These are phyloP conservation scores for Griposia aprilina DNA, from an alignment of 2,888 invertebrate species.

Conservation along the genomic window DNA sequence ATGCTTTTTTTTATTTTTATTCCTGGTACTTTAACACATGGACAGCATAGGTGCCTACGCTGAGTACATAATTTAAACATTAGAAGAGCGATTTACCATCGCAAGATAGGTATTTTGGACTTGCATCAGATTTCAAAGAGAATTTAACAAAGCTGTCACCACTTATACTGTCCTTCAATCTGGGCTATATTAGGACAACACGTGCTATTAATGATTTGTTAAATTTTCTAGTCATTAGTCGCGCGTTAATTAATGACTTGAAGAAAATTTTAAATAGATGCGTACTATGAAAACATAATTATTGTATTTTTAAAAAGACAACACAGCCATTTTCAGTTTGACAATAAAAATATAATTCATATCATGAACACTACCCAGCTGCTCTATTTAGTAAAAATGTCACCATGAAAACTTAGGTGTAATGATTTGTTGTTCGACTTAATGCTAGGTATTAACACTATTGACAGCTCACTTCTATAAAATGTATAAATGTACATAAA, in stretches of 20 bases:
- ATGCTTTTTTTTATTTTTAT: conserved; percentile 18
- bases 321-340: not conserved
- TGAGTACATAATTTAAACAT: not conserved
- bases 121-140: not conserved
- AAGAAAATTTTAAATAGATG: not conserved
- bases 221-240: conserved; percentile 5
- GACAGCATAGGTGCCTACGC: not conserved
- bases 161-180: not conserved
- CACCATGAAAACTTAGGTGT: no score
- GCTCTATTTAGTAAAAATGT: no score
- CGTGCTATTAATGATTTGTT: conserved; percentile 15
- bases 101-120: not conserved
- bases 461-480: no score
- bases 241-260: conserved; percentile 22
- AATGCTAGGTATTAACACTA: no score
- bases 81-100: not conserved
- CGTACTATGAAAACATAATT: not conserved
- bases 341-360: not conserved
- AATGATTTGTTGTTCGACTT: no score
- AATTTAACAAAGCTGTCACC: not conserved
- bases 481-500: no score
- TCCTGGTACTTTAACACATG: not conserved
- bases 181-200: conserved; percentile 1
- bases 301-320: not conserved
- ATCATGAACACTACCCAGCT: not conserved